A percentile compares a stretch with the other conserved stretches of the same genome.
These are phyloP conservation scores for Leptopilina myrica DNA, from an alignment of 2,888 invertebrate species.

Conservation along the genomic window DNA sequence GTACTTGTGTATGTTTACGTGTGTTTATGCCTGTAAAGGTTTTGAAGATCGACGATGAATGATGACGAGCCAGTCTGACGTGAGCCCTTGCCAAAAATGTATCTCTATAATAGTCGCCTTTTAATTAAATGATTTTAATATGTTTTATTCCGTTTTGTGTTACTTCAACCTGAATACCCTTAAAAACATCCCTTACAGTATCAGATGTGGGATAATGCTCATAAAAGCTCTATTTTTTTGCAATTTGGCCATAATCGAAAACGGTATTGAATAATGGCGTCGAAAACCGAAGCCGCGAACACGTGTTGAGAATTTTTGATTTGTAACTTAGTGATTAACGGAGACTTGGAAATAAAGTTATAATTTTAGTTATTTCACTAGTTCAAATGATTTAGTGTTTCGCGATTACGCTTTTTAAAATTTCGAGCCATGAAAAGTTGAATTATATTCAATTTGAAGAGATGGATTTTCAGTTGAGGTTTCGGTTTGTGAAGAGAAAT, in stretches of 20 bases:
- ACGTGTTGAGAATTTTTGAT: not conserved
- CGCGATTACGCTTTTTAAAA: not conserved
- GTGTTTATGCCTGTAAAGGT: too few species aligned
- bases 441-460: not conserved
- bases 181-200: too few species aligned
- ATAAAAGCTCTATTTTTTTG: not conserved
- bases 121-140: too few species aligned
- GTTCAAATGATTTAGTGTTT: conserved; percentile 4
- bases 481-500: not conserved
- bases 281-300: not conserved
- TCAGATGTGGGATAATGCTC: not conserved
- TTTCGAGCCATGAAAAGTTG: not conserved
- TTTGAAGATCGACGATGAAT: too few species aligned
- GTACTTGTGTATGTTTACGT: too few species aligned
- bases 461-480: not conserved
- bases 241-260: not conserved
- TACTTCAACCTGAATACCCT: too few species aligned
- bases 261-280: not conserved
- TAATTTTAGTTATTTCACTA: not conserved
- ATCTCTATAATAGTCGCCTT: too few species aligned
- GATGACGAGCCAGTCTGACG: too few species aligned
- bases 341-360: not conserved
- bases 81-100: too few species aligned
- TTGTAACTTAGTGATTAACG: conserved; percentile 10
- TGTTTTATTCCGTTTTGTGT: too few species aligned